Conservation (phyloP, 2,888 invertebrate genomes). For the Pantelozetes paolii region DNA sequence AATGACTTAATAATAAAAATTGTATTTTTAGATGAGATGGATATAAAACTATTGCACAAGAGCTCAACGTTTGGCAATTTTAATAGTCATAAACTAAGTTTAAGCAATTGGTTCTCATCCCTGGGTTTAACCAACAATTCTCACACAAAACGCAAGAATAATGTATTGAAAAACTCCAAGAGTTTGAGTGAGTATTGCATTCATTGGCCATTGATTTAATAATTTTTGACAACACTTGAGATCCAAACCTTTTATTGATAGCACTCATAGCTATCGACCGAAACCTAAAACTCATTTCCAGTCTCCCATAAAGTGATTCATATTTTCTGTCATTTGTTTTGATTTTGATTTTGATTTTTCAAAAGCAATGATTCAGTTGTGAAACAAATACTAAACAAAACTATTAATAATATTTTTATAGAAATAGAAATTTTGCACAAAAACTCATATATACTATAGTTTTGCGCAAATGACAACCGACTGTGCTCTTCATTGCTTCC, state of each 20-base stretch:
- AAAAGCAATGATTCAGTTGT: background rate
- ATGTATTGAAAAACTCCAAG: slow-evolving; percentile 49
- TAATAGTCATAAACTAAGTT: slow-evolving; percentile 52
- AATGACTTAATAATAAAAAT: background rate
- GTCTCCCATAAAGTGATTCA: background rate
- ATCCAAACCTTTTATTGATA: too few species aligned
- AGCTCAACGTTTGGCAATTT: slow-evolving; percentile 54
- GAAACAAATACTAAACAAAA: slow-evolving; percentile 7
- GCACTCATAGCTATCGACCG: background rate
- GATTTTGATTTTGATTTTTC: background rate
- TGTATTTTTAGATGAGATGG: slow-evolving; percentile 49
- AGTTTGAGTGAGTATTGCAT: slow-evolving; percentile 48
- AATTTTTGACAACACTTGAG: too few species aligned
- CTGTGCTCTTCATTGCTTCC: background rate
- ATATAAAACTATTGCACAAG: slow-evolving; percentile 54
- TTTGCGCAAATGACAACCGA: background rate
- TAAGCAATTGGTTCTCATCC: slow-evolving; percentile 54
- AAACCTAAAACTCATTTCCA: background rate
- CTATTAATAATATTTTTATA: slow-evolving; percentile 19
- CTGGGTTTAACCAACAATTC: slow-evolving; percentile 50
- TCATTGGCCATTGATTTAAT: too few species aligned
- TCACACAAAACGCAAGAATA: slow-evolving; percentile 50
- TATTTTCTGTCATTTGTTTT: background rate
- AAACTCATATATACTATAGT: too few species aligned
- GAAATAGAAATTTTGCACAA: slow-evolving; percentile 8